Conservation (phyloP, 2,797 vertebrate species). For the Argyrosomus regius region DNA sequence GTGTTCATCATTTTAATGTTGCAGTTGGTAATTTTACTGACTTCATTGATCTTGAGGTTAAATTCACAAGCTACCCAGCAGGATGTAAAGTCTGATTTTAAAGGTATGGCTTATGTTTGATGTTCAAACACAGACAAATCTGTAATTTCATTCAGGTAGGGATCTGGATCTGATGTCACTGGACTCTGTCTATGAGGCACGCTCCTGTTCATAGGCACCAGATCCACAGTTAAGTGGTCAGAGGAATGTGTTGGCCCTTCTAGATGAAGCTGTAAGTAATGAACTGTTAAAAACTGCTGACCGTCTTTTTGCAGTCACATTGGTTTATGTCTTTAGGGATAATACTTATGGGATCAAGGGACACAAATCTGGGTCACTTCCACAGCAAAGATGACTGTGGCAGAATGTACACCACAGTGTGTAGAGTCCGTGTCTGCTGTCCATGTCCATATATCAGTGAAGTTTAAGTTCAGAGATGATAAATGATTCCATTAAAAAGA, state of each 20-base stretch:
- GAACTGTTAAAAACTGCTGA: not conserved
- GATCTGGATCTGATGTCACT: not conserved
- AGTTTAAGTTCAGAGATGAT: not conserved
- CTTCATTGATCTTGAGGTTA: too few relatives aligned
- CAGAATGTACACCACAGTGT: not conserved
- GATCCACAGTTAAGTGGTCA: not conserved
- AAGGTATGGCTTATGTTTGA: too few relatives aligned
- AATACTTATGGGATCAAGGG: not conserved
- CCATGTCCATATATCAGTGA: not conserved
- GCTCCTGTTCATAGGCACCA: not conserved
- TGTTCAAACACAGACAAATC: too few relatives aligned
- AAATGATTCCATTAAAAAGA: not conserved
- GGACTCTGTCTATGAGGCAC: not conserved
- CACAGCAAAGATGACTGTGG: not conserved
- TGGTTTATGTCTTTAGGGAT: not conserved
- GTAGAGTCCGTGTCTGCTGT: not conserved
- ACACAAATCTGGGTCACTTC: slow-evolving; percentile 2
- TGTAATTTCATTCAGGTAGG: too few relatives aligned
- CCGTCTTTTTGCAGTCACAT: not conserved
- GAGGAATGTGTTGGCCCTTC: not conserved
- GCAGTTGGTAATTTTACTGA: too few relatives aligned
- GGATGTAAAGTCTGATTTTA: too few relatives aligned
- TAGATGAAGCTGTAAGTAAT: not conserved
- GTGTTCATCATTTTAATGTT: too few relatives aligned
- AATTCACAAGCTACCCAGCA: too few relatives aligned